Conservation (phyloP, 2,888 invertebrate species). For the Philopedon plagiatum region DNA sequence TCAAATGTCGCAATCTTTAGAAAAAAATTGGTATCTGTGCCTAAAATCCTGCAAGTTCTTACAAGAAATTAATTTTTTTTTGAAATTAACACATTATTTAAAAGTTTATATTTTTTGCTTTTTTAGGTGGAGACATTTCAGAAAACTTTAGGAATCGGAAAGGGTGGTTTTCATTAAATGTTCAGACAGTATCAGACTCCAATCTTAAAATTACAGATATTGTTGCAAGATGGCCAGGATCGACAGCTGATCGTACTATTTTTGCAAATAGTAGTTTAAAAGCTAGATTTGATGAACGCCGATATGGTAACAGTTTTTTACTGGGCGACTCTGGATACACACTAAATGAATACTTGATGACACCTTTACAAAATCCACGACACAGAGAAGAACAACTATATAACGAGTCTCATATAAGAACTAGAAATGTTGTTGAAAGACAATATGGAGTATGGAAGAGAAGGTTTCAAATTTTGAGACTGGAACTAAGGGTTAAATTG, state of each 20-base stretch:
- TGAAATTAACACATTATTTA: no score
- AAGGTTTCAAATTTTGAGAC: background rate
- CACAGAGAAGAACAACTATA: background rate
- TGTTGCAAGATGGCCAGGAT: conserved; percentile 10
- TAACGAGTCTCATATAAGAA: background rate
- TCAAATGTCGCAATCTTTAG: no score
- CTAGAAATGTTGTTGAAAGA: background rate
- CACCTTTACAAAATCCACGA: background rate
- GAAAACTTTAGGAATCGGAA: conserved; percentile 5
- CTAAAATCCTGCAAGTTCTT: no score
- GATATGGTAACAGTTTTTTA: background rate
- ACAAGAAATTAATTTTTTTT: no score
- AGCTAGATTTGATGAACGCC: background rate
- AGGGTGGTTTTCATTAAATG: background rate
- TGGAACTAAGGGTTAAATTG: background rate
- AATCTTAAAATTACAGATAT: conserved; percentile 5
- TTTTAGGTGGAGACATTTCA: background rate
- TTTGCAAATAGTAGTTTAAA: background rate
- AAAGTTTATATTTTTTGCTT: no score
- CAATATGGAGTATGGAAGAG: conserved; percentile 2
- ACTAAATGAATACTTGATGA: background rate
- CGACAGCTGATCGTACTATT: background rate
- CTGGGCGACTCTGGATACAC: background rate
- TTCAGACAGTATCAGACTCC: background rate
- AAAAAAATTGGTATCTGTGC: no score